Base-by-base conservation (phyloP, 2,888 invertebrate genomes). In the Drosophila merina region DNA sequence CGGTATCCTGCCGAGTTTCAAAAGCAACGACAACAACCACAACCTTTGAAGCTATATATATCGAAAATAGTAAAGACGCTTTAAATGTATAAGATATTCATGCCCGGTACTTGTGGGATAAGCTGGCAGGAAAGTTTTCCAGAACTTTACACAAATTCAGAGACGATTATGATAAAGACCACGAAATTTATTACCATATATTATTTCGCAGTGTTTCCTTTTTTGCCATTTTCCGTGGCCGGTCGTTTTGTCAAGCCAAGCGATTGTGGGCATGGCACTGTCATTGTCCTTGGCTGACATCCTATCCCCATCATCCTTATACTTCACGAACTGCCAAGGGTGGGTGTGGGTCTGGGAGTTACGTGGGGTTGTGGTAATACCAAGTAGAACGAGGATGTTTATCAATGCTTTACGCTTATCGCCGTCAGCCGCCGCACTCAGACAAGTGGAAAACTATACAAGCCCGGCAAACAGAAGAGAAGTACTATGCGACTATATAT, bases 371-470 rank as follows among this genome's bases (percentile, higher is more conserved):
- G 45, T 12, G 40, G 71, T n/a, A 36, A n/a, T 33, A 38, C 26
- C 52, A 40, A 42, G 57, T 44, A 42, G 62, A 57, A 62, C 59
- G 72, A 64, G 71, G 75, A 77, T 88, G 85, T 84, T 86, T 86
- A 86, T 86, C 86, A 89, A 74, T 86, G 86, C 77, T 82, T 58
- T 74, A 62, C 73, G 77, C 86, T 89, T 86, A 88, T 88, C 86
- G 69, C 54, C 58, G 76, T 67, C 55, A 47, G 68, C 54, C 67
- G 68, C 52, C 42, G 54, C 54, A 50, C 57, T 56, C 72, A 69
- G 83, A 75, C 63, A 45, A 63, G 63, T 60, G 52, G 62, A 69
- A 70, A 54, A 72, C 72, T 72, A 64, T 70, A 36, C 72, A 44
- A 44, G 64, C 54, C 47, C 62, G 20, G 30, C 31, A 12, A 38